Percentiles rank a stretch among this genome's conserved stretches.
These are phyloP conservation scores for Pollicipes pollicipes DNA, from an alignment of 1,140 invertebrate genomes.

Conservation along the genomic window DNA sequence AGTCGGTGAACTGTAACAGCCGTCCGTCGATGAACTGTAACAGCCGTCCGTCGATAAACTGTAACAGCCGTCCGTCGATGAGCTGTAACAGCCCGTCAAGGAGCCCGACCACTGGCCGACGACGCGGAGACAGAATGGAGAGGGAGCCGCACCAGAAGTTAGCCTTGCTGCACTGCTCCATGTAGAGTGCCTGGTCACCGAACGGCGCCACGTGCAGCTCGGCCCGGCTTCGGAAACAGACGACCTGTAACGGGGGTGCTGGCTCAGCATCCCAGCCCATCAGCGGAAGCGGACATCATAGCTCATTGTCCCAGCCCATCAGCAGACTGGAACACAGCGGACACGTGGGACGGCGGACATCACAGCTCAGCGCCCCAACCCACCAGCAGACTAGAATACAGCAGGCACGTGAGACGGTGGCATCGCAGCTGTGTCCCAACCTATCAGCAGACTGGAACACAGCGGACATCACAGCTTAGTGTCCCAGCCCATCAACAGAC, in stretches of 20 bases:
- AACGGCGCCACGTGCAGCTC: conserved; percentile 97
- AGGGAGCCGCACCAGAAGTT: conserved; percentile 69
- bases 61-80: too few relatives aligned
- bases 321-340: neutral
- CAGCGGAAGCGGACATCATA: neutral
- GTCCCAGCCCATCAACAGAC: neutral
- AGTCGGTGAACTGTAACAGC: too few relatives aligned
- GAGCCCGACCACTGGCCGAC: too few relatives aligned
- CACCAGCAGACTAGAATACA: neutral
- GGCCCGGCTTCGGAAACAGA: conserved; percentile 93
- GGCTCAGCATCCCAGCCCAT: neutral
- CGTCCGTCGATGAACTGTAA: too few relatives aligned
- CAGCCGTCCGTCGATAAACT: too few relatives aligned
- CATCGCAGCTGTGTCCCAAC: neutral
- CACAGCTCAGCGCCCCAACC: neutral
- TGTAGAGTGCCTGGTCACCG: conserved; percentile 89
- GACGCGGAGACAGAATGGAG: too few relatives aligned
- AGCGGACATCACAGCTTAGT: neutral
- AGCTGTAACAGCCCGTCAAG: too few relatives aligned
- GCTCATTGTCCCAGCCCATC: neutral
- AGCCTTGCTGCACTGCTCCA: conserved; percentile 96
- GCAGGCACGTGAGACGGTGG: too few relatives aligned
- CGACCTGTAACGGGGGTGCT: conserved; percentile 22
- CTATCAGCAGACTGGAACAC: neutral
- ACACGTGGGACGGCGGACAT: neutral